Conservation (phyloP, 2,797 vertebrate species). For the Sebastes wilsoni region DNA sequence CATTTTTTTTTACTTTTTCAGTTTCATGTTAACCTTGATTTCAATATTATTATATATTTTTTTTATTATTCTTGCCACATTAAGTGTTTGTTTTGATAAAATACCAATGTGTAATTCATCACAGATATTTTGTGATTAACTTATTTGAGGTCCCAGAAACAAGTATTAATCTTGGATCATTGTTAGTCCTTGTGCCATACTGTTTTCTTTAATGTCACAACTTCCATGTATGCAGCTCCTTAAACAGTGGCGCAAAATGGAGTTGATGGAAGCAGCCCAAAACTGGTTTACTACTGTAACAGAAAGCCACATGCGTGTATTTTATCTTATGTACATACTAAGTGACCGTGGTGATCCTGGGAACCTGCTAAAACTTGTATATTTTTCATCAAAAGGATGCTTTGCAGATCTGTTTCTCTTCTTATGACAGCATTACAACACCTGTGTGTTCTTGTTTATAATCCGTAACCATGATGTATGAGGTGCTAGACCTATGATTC, state of each 20-base stretch:
- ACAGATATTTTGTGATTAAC: not conserved
- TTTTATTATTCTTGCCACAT: not conserved
- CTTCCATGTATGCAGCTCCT: not conserved
- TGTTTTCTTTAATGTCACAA: not conserved
- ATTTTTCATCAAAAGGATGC: constrained; percentile 15
- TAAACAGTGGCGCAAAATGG: not conserved
- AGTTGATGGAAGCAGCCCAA: not conserved
- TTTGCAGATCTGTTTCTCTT: constrained; percentile 29
- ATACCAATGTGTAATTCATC: not conserved
- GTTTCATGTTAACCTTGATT: not conserved
- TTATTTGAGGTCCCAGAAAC: not conserved
- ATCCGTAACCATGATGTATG: constrained; percentile 30
- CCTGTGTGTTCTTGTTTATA: constrained; percentile 44
- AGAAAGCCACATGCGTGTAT: not conserved
- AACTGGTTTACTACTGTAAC: constrained; percentile 2
- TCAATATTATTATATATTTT: not conserved
- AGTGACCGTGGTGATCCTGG: not conserved
- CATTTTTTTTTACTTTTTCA: constrained; percentile 3
- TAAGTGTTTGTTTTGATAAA: not conserved
- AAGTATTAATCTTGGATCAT: constrained; percentile 11
- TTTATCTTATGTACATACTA: constrained; percentile 22
- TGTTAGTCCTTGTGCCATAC: not conserved
- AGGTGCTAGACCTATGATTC: constrained; percentile 52
- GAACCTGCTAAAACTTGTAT: constrained; percentile 33
- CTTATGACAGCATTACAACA: constrained; percentile 21